Percentiles rank a stretch among this genome's conserved stretches.
Conservation (phyloP, 1,140 invertebrate species). For the Eumaeus atala region DNA sequence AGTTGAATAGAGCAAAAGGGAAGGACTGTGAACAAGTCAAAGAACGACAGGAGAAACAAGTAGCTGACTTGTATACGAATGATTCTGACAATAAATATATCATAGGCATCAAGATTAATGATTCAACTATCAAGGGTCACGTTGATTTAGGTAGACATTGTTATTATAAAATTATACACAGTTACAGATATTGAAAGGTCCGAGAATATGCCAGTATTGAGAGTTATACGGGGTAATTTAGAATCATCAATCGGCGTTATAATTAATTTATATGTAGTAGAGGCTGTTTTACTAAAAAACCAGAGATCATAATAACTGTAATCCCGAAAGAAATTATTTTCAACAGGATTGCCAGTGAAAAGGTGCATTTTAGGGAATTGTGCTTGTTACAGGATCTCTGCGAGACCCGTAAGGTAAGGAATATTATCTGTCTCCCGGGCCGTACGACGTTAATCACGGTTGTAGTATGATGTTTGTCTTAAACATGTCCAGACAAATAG, state of each 20-base stretch:
- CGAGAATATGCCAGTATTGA: constrained; percentile 11
- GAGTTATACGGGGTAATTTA: constrained; percentile 16
- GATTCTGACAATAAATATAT: constrained; percentile 20
- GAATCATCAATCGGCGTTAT: neutral
- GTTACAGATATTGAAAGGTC: constrained; percentile 8
- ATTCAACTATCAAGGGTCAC: neutral
- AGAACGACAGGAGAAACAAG: constrained; percentile 25
- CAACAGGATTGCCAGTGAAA: no score
- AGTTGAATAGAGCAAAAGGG: neutral
- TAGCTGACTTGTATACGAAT: constrained; percentile 14
- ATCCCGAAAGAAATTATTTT: no score
- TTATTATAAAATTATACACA: constrained; percentile 14
- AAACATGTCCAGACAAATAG: neutral
- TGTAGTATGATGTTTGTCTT: neutral
- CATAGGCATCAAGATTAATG: constrained; percentile 22
- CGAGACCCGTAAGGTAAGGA: no score
- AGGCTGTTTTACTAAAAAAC: no score
- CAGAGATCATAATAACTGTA: no score
- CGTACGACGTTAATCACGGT: neutral
- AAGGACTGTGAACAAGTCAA: constrained; percentile 1
- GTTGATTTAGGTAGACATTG: constrained; percentile 20
- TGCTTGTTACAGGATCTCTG: no score
- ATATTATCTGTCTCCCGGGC: no score
- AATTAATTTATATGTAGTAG: constrained; percentile 2
- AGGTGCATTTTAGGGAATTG: no score